Evolutionary conservation across 2,113 vertebrate genomes (phyloP), one percentile per base, ranked within the genome.

Genomic region (Geococcyx californianus): DNA sequence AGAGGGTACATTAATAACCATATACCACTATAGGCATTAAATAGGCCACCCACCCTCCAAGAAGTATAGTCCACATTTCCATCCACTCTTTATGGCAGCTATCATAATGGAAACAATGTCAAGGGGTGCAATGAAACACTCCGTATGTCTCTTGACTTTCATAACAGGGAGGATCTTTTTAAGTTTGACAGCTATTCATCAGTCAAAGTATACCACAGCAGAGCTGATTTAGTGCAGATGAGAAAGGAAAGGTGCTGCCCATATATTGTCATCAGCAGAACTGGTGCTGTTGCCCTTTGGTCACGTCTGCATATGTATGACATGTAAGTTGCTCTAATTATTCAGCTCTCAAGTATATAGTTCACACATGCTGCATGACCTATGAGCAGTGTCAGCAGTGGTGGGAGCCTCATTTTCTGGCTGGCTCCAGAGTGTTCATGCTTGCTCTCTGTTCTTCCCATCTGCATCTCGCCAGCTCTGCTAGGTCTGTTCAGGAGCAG

Each of bases 1-100:
- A 79, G 87, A 94, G 47, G 52, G 47, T 68, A 55, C 55, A 55
- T 92, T 89, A 93, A 92, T 86, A 97, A 95, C 40, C 31, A 62
- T 64, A 77, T 59, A 78, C 59, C 87, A 73, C 78, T 83, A 38
- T 9, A 88, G 47, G 67, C 67, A 93, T 91, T 88, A 88, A 88
- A 80, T 36, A 87, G 92, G 87, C 93, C 93, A 95, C 90, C 94
- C 94, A 94, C 52, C 13, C 33, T 93, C 60, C 26, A 24, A 59
- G 67, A 89, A 76, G 58, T 34, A 49, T 40, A 87, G 78, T 69
- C 74, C 67, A 73, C 58, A 26, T 95, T 93, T 95, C 78, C 76
- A 42, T 58, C 55, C 51, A 29, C 51, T 77, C 47, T 36, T 90
- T 45, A 88, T 66, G 68, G 87, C 75, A 88, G 63, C 54, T n/a